Base-by-base conservation (phyloP, 2,113 vertebrate species). In the Hiodon tergisus region DNA sequence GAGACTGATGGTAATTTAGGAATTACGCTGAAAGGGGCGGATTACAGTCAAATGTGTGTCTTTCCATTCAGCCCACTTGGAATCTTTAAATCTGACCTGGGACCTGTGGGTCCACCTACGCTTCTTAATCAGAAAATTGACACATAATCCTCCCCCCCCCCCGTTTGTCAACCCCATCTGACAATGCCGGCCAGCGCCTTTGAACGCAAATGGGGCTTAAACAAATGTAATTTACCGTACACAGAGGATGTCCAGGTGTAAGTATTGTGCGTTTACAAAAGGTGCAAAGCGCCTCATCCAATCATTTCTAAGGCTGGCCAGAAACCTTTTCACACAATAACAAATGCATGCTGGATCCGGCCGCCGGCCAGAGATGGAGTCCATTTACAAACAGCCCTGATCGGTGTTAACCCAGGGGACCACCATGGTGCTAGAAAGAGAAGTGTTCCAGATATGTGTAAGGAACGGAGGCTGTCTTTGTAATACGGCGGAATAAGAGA, bases 81-180 rank as follows among this genome's bases (percentile, higher is more conserved):
- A 7, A 47, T 54, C 54, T 6, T 2, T 6, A 31, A 31, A 7
- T 53, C 62, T 72, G 72, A 77, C 54, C 63, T 53, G 16, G 65
- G 17, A 11, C 73, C 4, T 2, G 11, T 59, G 31, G 67, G 67
- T 50, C 59, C 46, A 57, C 67, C 77, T 74, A 50, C 3, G 48
- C 17, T 63, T 61, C 66, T 51, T 67, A 69, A 78, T 78, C 67
- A 74, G 59, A 72, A 78, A 78, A 71, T 74, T 59, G 58, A 70
- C 46, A 6, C 13, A 16, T 74, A 78, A 78, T 70, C 77, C 67
- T 2, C 31, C 31, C 31, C 31, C 31, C 31, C 31, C 31, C 58
- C 72, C 57, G 65, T 78, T 74, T 72, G 71, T 48, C 71, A 62
- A 31, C 55, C 52, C 69, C 5, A 16, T 1, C 8, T 62, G 10